phyloP scores from a whole-genome alignment of 2,888 invertebrate species.

The Eudemis profundana region DNA sequence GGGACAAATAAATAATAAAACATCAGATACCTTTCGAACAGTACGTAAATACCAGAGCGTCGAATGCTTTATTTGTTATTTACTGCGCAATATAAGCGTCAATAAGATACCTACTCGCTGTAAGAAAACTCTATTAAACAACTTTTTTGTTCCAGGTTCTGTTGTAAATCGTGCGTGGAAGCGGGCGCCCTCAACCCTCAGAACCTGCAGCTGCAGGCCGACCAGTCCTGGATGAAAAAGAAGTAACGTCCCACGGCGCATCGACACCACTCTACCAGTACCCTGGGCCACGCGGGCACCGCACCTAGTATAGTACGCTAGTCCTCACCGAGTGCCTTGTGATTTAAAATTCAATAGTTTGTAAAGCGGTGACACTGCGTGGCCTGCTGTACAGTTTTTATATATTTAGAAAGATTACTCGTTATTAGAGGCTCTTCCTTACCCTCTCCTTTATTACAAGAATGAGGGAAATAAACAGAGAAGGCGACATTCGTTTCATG shows the following conservation, averaged over 20 bases:
- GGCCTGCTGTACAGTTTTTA: constrained; percentile 5
- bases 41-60: too few species aligned
- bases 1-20: too few species aligned
- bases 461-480: background rate
- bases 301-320: constrained; percentile 9
- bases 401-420: constrained; percentile 2
- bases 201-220: constrained; percentile 63
- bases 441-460: background rate
- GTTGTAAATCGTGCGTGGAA: constrained; percentile 96
- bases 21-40: too few species aligned
- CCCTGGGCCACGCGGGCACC: background rate
- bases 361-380: constrained; percentile 3
- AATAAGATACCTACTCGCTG: too few species aligned
- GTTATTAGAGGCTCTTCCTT: background rate
- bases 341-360: constrained; percentile 18
- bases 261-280: background rate
- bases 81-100: too few species aligned
- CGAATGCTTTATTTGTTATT: too few species aligned
- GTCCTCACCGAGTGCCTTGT: constrained; percentile 3
- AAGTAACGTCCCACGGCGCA: constrained; percentile 13
- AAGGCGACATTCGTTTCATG: background rate
- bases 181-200: constrained; percentile 89
- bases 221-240: constrained; percentile 54
- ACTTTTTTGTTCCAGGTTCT: constrained; percentile 86
- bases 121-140: background rate